These are phyloP conservation scores for Pelvicachromis taeniatus DNA, from an alignment of 2,113 vertebrate species.

Conservation along the genomic window DNA sequence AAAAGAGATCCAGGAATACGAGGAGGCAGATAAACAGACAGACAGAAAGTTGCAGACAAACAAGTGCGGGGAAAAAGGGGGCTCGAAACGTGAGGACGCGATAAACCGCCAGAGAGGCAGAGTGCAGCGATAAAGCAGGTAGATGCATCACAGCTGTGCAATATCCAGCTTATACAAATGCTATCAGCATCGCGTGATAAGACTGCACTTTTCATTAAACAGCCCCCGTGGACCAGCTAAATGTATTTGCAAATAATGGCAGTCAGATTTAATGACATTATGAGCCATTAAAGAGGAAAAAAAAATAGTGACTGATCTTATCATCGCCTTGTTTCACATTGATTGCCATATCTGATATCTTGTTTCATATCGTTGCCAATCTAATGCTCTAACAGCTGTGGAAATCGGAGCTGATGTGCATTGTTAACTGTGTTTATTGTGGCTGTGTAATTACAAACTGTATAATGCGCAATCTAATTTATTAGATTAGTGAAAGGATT, in stretches of 20 bases:
- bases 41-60: conserved; percentile 45
- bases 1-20: conserved; percentile 47
- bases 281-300: conserved; percentile 62
- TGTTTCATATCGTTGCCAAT: conserved; percentile 64
- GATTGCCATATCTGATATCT: conserved; percentile 72
- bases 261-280: conserved; percentile 69
- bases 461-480: conserved; percentile 68
- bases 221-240: conserved; percentile 52
- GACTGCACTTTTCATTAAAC: conserved; percentile 67
- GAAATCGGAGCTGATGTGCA: conserved; percentile 64
- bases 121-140: conserved; percentile 13
- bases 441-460: conserved; percentile 72
- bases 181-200: conserved; percentile 37
- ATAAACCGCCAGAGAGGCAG: conserved; percentile 14
- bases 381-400: conserved; percentile 69
- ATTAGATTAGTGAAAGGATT: conserved; percentile 68
- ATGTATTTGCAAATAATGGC: conserved; percentile 68
- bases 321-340: conserved; percentile 70
- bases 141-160: conserved; percentile 38
- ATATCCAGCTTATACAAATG: conserved; percentile 42
- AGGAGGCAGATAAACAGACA: conserved; percentile 37
- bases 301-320: conserved; percentile 60
- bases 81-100: not conserved
- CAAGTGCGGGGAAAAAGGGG: conserved; percentile 4
- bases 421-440: conserved; percentile 72